A percentile compares a stretch with the other conserved stretches of the same genome.
These are phyloP conservation scores for Aphelocoma californica DNA, from an alignment of 2,797 vertebrate species.

Conservation along the genomic window DNA sequence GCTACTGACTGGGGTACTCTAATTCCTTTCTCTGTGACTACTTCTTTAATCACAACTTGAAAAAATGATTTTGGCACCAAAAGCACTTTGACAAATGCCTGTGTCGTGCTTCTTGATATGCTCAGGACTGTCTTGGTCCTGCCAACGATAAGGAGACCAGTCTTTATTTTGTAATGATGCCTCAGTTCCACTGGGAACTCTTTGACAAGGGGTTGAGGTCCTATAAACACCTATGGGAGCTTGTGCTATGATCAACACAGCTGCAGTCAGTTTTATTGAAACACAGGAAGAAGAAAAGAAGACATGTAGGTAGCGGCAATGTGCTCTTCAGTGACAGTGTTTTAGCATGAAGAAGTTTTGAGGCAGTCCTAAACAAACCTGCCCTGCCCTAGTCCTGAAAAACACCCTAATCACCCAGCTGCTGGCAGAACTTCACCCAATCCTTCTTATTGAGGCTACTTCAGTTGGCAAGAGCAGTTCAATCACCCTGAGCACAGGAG, in stretches of 20 bases:
- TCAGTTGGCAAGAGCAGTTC: neutral
- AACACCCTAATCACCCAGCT: neutral
- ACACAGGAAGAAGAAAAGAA: neutral
- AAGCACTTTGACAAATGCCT: neutral
- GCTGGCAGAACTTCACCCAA: neutral
- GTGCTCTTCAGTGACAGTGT: neutral
- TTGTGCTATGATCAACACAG: neutral
- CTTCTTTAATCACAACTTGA: neutral
- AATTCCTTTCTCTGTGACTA: neutral
- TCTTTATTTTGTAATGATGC: neutral
- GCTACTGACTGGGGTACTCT: neutral
- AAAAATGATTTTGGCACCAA: neutral
- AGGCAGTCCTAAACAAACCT: neutral
- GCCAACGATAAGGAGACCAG: neutral
- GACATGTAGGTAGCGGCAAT: neutral
- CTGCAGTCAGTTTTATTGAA: neutral
- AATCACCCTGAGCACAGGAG: neutral
- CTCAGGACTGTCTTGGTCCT: neutral
- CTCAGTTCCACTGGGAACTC: neutral
- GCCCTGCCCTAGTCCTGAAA: neutral
- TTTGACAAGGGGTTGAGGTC: neutral
- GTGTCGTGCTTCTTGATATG: neutral
- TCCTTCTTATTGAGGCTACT: neutral
- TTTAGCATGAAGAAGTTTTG: neutral
- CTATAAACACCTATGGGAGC: neutral